Percentiles rank a stretch among this genome's conserved stretches.
Evolutionary conservation across 2,797 vertebrate genomes (phyloP).

Genomic region (Myiothlypis chrysogaster): DNA sequence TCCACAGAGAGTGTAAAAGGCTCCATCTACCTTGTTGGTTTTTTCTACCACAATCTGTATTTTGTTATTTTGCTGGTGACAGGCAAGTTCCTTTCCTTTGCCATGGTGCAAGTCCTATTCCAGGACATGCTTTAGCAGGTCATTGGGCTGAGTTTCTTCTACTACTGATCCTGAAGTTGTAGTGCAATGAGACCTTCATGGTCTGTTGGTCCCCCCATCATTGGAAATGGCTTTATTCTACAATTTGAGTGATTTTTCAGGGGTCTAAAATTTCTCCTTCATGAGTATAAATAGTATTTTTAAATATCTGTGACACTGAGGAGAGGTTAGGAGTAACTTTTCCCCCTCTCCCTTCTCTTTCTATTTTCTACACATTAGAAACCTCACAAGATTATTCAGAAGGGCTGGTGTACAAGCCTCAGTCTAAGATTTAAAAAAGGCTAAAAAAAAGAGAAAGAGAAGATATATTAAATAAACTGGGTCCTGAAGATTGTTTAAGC

Average conservation of each 20-base stretch:
- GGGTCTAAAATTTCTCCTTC: not conserved
- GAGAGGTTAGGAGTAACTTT: not conserved
- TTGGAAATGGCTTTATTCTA: not conserved
- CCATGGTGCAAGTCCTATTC: not conserved
- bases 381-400: not conserved
- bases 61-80: not conserved
- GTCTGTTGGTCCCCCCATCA: not conserved
- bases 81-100: not conserved
- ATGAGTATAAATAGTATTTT: not conserved
- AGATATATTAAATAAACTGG: not conserved
- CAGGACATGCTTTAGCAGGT: not conserved
- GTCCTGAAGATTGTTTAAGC: not conserved
- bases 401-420: not conserved
- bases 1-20: not conserved
- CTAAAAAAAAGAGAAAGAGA: not conserved
- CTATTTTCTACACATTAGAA: not conserved
- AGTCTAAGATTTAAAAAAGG: not conserved
- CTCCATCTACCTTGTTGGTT: not conserved
- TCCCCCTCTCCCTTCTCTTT: not conserved
- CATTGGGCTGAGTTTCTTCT: not conserved
- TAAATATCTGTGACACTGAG: not conserved
- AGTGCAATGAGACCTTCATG: not conserved
- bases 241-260: not conserved
- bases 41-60: not conserved
- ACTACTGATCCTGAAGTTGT: not conserved